Conservation (phyloP, 2,113 vertebrate genomes). For the Typhlomys cinereus region DNA sequence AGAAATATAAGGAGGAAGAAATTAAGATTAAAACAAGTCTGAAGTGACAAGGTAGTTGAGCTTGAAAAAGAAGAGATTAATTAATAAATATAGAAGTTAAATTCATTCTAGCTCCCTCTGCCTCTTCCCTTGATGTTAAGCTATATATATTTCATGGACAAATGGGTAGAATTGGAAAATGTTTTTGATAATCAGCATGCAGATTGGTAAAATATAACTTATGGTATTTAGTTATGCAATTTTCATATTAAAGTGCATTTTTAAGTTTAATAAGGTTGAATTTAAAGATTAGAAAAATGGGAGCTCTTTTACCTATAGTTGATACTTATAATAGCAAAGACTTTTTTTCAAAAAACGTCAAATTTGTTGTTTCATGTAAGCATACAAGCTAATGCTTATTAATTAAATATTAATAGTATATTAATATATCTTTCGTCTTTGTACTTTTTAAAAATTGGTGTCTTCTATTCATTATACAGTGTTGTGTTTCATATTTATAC, state of each 20-base stretch:
- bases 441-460: neutral
- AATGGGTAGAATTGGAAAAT: neutral
- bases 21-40: neutral
- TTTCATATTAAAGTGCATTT: neutral
- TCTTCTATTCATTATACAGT: neutral
- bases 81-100: neutral
- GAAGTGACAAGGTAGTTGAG: neutral
- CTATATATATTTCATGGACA: neutral
- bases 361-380: neutral
- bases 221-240: neutral
- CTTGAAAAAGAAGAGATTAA: neutral
- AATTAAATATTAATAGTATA: neutral
- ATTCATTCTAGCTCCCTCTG: neutral
- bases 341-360: neutral
- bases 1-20: neutral
- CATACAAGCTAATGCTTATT: neutral
- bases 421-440: neutral
- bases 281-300: neutral
- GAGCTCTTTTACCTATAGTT: neutral
- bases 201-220: neutral
- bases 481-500: no score
- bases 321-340: neutral
- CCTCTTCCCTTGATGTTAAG: conserved; percentile 14
- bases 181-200: neutral
- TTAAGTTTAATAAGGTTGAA: no score